A percentile compares a stretch with the other conserved stretches of the same genome.
Conservation (phyloP, 1,140 invertebrate genomes). For the Battus philenor region DNA sequence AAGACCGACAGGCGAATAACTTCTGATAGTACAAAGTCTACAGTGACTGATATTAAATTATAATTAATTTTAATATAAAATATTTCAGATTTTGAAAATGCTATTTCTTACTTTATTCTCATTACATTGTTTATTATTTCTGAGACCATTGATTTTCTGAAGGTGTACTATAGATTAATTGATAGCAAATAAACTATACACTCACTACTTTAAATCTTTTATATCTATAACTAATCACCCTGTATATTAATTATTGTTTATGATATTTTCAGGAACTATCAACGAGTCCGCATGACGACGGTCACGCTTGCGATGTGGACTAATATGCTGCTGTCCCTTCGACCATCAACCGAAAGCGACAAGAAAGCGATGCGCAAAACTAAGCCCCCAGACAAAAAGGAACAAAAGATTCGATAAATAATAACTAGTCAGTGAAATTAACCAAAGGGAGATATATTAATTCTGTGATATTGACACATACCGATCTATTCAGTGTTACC, state of each 20-base stretch:
- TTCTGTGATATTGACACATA: too few species aligned
- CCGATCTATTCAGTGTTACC: not conserved
- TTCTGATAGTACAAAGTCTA: too few species aligned
- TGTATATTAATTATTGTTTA: slow-evolving; percentile 1
- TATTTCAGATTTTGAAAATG: too few species aligned
- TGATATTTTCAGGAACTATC: slow-evolving; percentile 47
- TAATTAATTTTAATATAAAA: not conserved
- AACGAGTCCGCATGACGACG: slow-evolving; percentile 16
- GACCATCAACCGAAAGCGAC: slow-evolving; percentile 22
- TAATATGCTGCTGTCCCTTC: slow-evolving; percentile 50
- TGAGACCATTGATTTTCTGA: not conserved
- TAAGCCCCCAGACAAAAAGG: slow-evolving; percentile 54
- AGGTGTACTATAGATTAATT: too few species aligned
- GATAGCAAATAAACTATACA: too few species aligned
- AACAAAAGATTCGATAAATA: slow-evolving; percentile 19
- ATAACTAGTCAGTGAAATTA: too few species aligned
- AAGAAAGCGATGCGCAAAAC: slow-evolving; percentile 47
- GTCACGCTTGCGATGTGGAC: slow-evolving; percentile 28
- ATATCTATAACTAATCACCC: not conserved
- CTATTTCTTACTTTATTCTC: too few species aligned
- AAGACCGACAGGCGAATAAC: too few species aligned
- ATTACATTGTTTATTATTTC: too few species aligned
- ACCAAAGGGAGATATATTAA: too few species aligned
- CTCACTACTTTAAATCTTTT: too few species aligned
- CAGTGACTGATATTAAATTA: not conserved